A percentile compares a stretch with the other conserved stretches of the same genome.
Evolutionary conservation across 1,140 invertebrate genomes (phyloP).

Genomic region (Magallana angulata): DNA sequence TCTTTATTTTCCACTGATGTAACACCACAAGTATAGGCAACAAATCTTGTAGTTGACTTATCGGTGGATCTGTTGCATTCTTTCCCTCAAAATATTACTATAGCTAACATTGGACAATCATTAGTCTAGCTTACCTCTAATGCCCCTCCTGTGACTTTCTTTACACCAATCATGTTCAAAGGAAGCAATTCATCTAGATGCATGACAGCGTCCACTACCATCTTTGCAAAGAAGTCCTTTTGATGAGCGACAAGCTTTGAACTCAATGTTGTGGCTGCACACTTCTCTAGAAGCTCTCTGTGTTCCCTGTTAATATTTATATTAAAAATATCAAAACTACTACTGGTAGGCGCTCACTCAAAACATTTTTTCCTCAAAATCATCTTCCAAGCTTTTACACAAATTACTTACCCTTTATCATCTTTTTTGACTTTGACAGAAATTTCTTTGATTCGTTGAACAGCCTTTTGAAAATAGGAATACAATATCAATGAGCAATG

Average conservation of each 20-base stretch:
- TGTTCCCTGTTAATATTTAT: constrained; percentile 81
- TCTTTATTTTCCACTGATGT: constrained; percentile 57
- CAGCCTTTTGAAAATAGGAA: constrained; percentile 80
- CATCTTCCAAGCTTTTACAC: background rate
- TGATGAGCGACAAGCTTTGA: constrained; percentile 98
- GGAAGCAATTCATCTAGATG: constrained; percentile 95
- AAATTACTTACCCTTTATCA: constrained; percentile 75
- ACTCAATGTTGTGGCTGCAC: constrained; percentile 96
- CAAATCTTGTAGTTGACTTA: constrained; percentile 47
- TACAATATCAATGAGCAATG: too few species aligned
- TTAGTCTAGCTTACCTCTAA: constrained; percentile 84
- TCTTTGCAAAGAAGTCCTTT: constrained; percentile 96
- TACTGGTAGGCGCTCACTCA: background rate
- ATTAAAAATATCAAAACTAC: constrained; percentile 20
- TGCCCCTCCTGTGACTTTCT: constrained; percentile 97
- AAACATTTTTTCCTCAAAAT: background rate
- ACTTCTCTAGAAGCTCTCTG: constrained; percentile 91
- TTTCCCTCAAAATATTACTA: background rate
- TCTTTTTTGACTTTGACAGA: constrained; percentile 86
- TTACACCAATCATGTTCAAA: constrained; percentile 99
- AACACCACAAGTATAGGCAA: constrained; percentile 46
- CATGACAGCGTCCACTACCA: constrained; percentile 98
- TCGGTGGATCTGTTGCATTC: background rate
- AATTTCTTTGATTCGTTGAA: constrained; percentile 92
- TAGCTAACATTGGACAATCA: background rate